A percentile compares a stretch with the other conserved stretches of the same genome.
Conservation (phyloP, 2,113 vertebrate genomes). For the Bubo scandiacus region DNA sequence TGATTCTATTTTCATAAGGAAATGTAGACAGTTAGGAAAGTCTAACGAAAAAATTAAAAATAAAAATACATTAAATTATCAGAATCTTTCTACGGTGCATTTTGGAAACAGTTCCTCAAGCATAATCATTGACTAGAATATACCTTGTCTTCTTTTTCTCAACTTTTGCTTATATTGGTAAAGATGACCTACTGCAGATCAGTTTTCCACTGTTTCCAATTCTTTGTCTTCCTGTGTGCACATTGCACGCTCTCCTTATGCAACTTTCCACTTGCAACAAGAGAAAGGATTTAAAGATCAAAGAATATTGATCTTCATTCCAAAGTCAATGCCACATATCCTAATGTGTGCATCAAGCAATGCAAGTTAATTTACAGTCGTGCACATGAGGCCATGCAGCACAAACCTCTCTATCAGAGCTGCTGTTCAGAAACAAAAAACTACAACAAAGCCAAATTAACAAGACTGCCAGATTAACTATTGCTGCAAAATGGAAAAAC, state of each 20-base stretch:
- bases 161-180: neutral
- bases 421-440: neutral
- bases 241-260: neutral
- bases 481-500: neutral
- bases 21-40: neutral
- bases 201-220: neutral
- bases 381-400: neutral
- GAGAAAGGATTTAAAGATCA: constrained; percentile 53
- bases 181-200: constrained; percentile 9
- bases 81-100: neutral
- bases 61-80: neutral
- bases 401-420: neutral
- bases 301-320: constrained; percentile 58
- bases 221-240: neutral
- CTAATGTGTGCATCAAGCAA: neutral
- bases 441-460: neutral
- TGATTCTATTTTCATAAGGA: neutral
- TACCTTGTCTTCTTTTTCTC: neutral
- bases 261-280: constrained; percentile 32
- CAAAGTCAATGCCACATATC: constrained; percentile 41
- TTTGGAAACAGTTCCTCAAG: neutral
- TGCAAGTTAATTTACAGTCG: constrained; percentile 31
- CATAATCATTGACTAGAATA: neutral
- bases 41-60: neutral
- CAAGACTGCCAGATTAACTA: neutral